A percentile compares a stretch with the other conserved stretches of the same genome.
phyloP scores from a whole-genome alignment of 2,888 invertebrate genomes.

The Uropetala carovei region DNA sequence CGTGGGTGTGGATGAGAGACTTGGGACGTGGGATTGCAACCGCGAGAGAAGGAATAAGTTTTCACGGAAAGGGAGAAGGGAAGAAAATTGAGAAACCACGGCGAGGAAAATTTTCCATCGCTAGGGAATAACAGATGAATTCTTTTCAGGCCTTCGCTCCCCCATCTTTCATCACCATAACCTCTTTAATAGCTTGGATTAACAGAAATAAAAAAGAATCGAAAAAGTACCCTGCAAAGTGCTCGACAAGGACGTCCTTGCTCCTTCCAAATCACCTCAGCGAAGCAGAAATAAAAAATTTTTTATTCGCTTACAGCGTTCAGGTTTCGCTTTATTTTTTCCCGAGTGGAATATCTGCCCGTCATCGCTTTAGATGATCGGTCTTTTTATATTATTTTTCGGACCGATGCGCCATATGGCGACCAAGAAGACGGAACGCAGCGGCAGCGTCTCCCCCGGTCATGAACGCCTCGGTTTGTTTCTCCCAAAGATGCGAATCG shows the following conservation, averaged over 20 bases:
- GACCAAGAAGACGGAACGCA: background rate
- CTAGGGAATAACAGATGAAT: background rate
- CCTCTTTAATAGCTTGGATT: too few relatives aligned
- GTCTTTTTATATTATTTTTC: background rate
- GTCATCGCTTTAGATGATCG: background rate
- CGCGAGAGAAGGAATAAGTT: background rate
- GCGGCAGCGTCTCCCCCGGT: background rate
- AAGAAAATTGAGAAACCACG: background rate
- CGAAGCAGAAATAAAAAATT: too few relatives aligned
- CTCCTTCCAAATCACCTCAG: too few relatives aligned
- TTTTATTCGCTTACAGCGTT: background rate
- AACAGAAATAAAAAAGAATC: too few relatives aligned
- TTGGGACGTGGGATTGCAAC: background rate
- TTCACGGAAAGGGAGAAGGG: background rate
- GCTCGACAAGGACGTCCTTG: too few relatives aligned
- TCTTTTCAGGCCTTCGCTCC: background rate
- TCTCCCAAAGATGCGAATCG: background rate
- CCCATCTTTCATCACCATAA: too few relatives aligned
- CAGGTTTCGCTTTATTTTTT: background rate
- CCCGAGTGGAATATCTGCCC: background rate
- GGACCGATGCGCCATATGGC: background rate
- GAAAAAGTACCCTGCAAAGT: too few relatives aligned
- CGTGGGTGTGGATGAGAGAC: background rate
- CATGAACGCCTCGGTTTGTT: background rate
- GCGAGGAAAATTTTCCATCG: too few relatives aligned